Percentiles rank a stretch among this genome's conserved stretches.
Conservation (phyloP, 2,888 invertebrate species). For the Aphrophora alni region DNA sequence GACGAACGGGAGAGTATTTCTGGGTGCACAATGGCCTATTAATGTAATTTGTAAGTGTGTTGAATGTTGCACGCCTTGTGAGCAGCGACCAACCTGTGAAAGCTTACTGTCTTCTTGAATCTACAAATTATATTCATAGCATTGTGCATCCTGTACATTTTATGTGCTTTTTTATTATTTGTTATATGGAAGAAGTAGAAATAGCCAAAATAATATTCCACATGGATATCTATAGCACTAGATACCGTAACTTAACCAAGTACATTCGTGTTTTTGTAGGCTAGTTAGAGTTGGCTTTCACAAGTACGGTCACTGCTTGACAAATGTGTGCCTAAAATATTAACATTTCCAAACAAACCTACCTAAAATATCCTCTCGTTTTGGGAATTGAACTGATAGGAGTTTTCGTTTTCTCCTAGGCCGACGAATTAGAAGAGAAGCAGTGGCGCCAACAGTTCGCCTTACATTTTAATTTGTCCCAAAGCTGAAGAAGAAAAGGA, state of each 20-base stretch:
- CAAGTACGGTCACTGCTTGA: slow-evolving; percentile 43
- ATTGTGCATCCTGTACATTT: slow-evolving; percentile 43
- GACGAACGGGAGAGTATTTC: slow-evolving; percentile 18
- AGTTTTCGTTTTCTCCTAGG: slow-evolving; percentile 41
- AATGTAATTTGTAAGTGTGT: slow-evolving; percentile 38
- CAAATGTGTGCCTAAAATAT: slow-evolving; percentile 4
- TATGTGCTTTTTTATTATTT: background rate
- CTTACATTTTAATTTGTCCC: background rate
- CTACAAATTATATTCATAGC: slow-evolving; percentile 41
- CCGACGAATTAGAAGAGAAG: slow-evolving; percentile 39
- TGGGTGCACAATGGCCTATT: slow-evolving; percentile 41
- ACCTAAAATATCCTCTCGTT: background rate
- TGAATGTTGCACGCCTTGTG: slow-evolving; percentile 34
- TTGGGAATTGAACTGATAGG: slow-evolving; percentile 31
- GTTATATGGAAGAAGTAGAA: background rate
- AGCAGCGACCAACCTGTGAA: slow-evolving; percentile 50
- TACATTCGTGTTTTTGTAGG: background rate
- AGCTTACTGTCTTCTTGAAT: slow-evolving; percentile 46
- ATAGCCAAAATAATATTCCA: slow-evolving; percentile 35
- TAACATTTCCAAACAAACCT: background rate
- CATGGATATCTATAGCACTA: slow-evolving; percentile 33
- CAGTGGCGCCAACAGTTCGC: background rate
- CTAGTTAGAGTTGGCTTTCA: slow-evolving; percentile 44
- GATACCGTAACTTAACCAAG: background rate
- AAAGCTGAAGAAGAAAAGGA: background rate